These are phyloP conservation scores for Anneissia japonica DNA, from an alignment of 35 echinoderm and acorn worm species.

Conservation along the genomic window DNA sequence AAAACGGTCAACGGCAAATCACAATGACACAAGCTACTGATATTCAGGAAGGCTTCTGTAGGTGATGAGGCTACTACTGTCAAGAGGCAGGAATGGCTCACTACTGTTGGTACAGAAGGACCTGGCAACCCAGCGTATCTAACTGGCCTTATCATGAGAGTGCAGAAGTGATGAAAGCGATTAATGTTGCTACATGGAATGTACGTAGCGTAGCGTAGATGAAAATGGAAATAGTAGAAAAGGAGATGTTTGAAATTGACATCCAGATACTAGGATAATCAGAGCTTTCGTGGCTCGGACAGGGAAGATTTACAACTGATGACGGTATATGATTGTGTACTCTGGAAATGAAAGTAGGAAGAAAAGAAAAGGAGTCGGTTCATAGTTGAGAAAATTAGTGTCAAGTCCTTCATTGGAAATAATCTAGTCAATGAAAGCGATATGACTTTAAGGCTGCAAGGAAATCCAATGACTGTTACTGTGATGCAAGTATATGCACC, in stretches of 20 bases:
- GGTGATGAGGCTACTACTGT: too few relatives aligned
- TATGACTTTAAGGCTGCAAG: slow-evolving; percentile 18
- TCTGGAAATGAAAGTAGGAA: slow-evolving; percentile 28
- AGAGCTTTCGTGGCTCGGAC: slow-evolving; percentile 26
- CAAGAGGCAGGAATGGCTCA: too few relatives aligned
- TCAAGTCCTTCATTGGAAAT: not conserved
- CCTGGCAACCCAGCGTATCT: too few relatives aligned
- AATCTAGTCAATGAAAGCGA: slow-evolving; percentile 12
- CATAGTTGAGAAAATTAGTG: not conserved
- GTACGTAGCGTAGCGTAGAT: not conserved
- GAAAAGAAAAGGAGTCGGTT: slow-evolving; percentile 16
- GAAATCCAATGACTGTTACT: slow-evolving; percentile 13
- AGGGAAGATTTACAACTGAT: slow-evolving; percentile 22
- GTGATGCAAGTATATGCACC: slow-evolving; percentile 27
- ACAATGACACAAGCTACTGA: too few relatives aligned
- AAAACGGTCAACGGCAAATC: too few relatives aligned
- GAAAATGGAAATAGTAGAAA: slow-evolving; percentile 12
- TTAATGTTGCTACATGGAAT: slow-evolving; percentile 13
- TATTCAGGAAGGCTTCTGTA: too few relatives aligned
- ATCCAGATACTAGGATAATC: slow-evolving; percentile 24
- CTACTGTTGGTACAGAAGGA: too few relatives aligned
- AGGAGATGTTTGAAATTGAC: slow-evolving; percentile 1
- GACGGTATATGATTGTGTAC: slow-evolving; percentile 8
- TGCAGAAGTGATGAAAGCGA: slow-evolving; percentile 13
- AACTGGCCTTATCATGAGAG: slow-evolving; percentile 10